Percentiles rank a stretch among this genome's conserved stretches.
phyloP scores from a whole-genome alignment of 2,113 vertebrate species.

The rabbit (Oryctolagus cuniculus) region mOryCun1.1 NC_091435.1:69491001-69491500 shows the following conservation, averaged over 20 bases:
- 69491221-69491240: background rate
- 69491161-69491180: background rate
- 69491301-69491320: background rate
- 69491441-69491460: too few relatives aligned
- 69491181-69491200: background rate
- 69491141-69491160: background rate
- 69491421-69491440: too few relatives aligned
- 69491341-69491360: slow-evolving; percentile 11
- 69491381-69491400: background rate
- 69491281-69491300: background rate
- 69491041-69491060: slow-evolving; percentile 37
- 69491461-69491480: too few relatives aligned
- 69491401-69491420: background rate
- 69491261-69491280: background rate
- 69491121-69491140: background rate
- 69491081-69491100: background rate
- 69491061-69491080: background rate
- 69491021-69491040: background rate
- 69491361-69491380: slow-evolving; percentile 6
- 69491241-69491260: slow-evolving; percentile 22
- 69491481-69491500: too few relatives aligned
- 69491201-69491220: background rate
- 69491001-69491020: background rate
- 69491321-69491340: background rate
- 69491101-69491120: slow-evolving; percentile 25